Base-by-base conservation (phyloP, 2,888 invertebrate genomes). In the Arrhopalites spinosus region DNA sequence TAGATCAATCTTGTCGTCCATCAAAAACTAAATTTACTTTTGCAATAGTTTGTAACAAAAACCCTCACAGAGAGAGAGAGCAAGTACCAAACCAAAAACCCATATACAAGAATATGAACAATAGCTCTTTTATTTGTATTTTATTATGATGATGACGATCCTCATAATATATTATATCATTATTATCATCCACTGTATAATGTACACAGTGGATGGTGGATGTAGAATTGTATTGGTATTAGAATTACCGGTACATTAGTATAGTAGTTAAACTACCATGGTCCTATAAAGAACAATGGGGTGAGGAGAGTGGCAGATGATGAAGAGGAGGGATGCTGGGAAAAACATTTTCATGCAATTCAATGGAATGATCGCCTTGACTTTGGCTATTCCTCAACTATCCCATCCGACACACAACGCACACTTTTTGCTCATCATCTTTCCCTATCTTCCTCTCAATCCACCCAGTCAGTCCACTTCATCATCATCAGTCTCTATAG, bases 401-500 rank as follows among this genome's bases (percentile, higher is more conserved):
- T 3, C 36, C 36, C 36, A 36, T 36, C 36, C 36, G 36, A 36
- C 25, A 25, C 25, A 61, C 25, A 29, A 59, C 59, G 27, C 59
- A n/a, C 20, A 45, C 66, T 45, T 67, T 67, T 67, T 67, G 45
- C 66, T 67, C 66, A 67, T 67, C 43, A 67, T 64, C 30, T 63
- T 64, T 64, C n/a, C 64, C 36, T 64, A 43, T 64, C 64, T 64
- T 36, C 30, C 64, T 17, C 64, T 43, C 64, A 43, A 30, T 64
- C 64, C 64, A 43, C 8, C 25, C 45, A 27, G 47, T 43, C 67
- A 68, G 45, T 63, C 53, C 69, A 63, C 70, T 71, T 75, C 64
- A 73, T 73, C 64, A 73, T 64, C 75, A 53, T 75, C 71, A 71
- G 63, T 59, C 64, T 64, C 36, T 50, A 75, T 75, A 25, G 64